Evolutionary conservation across 2,888 invertebrate genomes (phyloP), one percentile per base, ranked within the genome.

Genomic region (Scotopteryx bipunctaria): DNA sequence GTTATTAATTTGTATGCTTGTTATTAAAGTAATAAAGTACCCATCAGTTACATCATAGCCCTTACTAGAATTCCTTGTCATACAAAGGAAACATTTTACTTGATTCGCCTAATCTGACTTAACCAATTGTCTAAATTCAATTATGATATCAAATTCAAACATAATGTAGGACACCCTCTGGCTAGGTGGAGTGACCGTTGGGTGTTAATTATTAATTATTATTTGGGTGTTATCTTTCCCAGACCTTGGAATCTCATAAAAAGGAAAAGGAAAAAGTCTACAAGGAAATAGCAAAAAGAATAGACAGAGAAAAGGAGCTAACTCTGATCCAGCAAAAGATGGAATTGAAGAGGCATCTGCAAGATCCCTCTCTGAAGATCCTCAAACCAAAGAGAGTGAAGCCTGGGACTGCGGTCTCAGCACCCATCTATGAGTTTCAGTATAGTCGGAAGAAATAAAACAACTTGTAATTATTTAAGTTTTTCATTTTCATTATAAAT

Each of bases 381-480:
- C 67, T 93, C 33, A 94, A 94, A 63, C 95, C 96, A 0, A 94
- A 93, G 69, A 87, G 90, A 61, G 68, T 96, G 0, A 90, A 91
- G 45, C 76, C 79, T 3, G 96, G 93, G 1, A 93, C 94, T 0
- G 94, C 93, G 63, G 83, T 92, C 8, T 77, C 92, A 0, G 93
- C 97, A 0, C 95, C 97, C 0, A 91, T 97, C 2, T 97, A 95
- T 75, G 87, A 93, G 66, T 97, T 97, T 92, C 94, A 93, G 63
- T 96, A 94, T 72, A 94, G 96, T 76, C 92, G 97, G 62, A 97
- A 97, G 76, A 93, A 93, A 83, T 96, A 86, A 92, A 67, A 68
- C 16, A 33, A 21, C 9, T 15, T 37, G 40, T 58, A 27, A 53
- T 44, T 40, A 43, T 52, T 52, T 2, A 23, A 19, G 13, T 32